Percentiles rank a stretch among this genome's conserved stretches.
Evolutionary conservation across 2,888 invertebrate species (phyloP).

Genomic region (Erynnis tages): DNA sequence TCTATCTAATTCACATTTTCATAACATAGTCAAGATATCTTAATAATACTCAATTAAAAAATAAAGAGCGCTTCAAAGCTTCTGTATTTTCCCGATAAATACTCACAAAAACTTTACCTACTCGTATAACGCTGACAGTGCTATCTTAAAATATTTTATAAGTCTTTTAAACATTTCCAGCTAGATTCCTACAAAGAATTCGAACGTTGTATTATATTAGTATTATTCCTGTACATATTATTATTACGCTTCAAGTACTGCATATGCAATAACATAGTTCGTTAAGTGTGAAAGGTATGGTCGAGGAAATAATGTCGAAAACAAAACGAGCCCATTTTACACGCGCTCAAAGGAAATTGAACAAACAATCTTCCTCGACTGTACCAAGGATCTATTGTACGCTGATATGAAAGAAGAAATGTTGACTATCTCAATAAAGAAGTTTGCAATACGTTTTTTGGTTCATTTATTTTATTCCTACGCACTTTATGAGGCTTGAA

Average conservation of each 20-base stretch:
- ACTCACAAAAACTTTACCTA: too few species aligned
- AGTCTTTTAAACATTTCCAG: neutral
- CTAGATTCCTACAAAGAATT: neutral
- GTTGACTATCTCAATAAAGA: slow-evolving; percentile 57
- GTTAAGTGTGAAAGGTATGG: slow-evolving; percentile 6
- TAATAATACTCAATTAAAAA: neutral
- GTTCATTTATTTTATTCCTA: slow-evolving; percentile 21
- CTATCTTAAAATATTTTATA: neutral
- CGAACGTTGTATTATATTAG: neutral
- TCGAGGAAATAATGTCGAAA: slow-evolving; percentile 2
- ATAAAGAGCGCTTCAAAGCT: neutral
- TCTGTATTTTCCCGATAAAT: too few species aligned
- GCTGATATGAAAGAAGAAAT: slow-evolving; percentile 40
- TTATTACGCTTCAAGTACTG: neutral
- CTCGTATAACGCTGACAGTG: too few species aligned
- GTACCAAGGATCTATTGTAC: slow-evolving; percentile 40
- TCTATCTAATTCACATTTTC: too few species aligned
- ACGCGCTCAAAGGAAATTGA: slow-evolving; percentile 15
- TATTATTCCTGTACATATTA: too few species aligned
- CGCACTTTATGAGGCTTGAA: slow-evolving; percentile 16
- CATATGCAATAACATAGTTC: neutral
- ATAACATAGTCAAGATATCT: too few species aligned
- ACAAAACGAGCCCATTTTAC: slow-evolving; percentile 3
- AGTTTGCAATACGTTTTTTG: slow-evolving; percentile 45
- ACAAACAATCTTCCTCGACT: slow-evolving; percentile 33